Percentiles rank a stretch among this genome's conserved stretches.
phyloP scores from a whole-genome alignment of 2,888 invertebrate species.

The Galerucella nymphaeae region DNA sequence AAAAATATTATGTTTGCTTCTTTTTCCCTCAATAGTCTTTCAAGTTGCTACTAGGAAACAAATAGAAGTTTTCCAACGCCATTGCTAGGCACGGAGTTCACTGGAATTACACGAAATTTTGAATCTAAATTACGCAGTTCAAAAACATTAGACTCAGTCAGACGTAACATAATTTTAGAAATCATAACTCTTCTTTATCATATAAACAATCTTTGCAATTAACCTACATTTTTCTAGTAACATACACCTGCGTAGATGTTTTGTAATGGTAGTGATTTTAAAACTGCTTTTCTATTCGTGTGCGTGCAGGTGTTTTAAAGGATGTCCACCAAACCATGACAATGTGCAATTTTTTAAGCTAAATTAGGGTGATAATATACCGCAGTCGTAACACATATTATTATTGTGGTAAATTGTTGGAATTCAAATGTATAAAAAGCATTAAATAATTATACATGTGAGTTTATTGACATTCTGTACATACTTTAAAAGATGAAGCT shows the following conservation, averaged over 20 bases:
- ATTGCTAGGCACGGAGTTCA: too few relatives aligned
- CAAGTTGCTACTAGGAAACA: too few relatives aligned
- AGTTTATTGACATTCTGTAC: too few relatives aligned
- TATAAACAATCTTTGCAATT: slow-evolving; percentile 38
- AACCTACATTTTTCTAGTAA: slow-evolving; percentile 52
- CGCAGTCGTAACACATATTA: slow-evolving; percentile 34
- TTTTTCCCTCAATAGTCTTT: too few relatives aligned
- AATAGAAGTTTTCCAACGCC: too few relatives aligned
- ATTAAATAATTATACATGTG: too few relatives aligned
- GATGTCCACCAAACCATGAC: slow-evolving; percentile 52
- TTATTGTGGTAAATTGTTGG: neutral
- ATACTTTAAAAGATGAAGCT: neutral
- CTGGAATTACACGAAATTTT: too few relatives aligned
- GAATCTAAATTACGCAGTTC: too few relatives aligned
- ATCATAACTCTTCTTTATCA: neutral
- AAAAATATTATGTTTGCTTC: too few relatives aligned
- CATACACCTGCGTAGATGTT: slow-evolving; percentile 47
- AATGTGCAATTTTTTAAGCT: slow-evolving; percentile 40
- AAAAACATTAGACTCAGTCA: too few relatives aligned
- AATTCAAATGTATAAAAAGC: neutral
- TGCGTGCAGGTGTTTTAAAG: slow-evolving; percentile 51
- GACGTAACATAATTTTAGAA: neutral
- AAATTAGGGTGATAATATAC: slow-evolving; percentile 31
- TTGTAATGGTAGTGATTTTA: slow-evolving; percentile 44
- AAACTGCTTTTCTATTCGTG: slow-evolving; percentile 34